A percentile compares a stretch with the other conserved stretches of the same genome.
These are phyloP conservation scores for Thymelicus sylvestris DNA, from an alignment of 2,888 invertebrate species.

Conservation along the genomic window DNA sequence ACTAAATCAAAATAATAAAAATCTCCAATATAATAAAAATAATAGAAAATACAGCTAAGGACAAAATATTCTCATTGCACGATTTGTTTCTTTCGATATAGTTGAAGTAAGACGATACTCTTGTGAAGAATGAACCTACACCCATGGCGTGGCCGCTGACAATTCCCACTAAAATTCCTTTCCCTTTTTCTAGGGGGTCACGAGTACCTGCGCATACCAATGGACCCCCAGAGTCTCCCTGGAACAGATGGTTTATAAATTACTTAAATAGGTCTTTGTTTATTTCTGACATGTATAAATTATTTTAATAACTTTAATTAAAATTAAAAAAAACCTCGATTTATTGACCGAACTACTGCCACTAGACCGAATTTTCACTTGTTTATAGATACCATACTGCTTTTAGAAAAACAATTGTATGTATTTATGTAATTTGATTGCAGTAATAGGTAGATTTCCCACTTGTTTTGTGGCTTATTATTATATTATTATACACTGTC, in stretches of 20 bases:
- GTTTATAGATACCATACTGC: too few species aligned
- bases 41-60: constrained; percentile 26
- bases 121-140: constrained; percentile 49
- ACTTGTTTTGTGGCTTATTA: too few species aligned
- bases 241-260: constrained; percentile 29
- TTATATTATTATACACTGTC: too few species aligned
- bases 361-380: too few species aligned
- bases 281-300: too few species aligned
- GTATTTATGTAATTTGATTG: too few species aligned
- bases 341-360: too few species aligned
- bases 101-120: constrained; percentile 49
- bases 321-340: too few species aligned
- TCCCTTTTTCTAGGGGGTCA: constrained; percentile 51
- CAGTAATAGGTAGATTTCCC: too few species aligned
- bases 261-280: too few species aligned
- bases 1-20: constrained; percentile 56
- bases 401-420: too few species aligned
- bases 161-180: constrained; percentile 58
- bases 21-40: constrained; percentile 47
- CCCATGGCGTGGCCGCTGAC: constrained; percentile 46
- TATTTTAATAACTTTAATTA: too few species aligned
- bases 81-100: constrained; percentile 46
- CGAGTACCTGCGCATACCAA: constrained; percentile 57
- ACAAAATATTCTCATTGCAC: background rate
- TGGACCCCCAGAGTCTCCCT: constrained; percentile 74